Conservation (phyloP, 92 coral and sea anemone genomes). For the Meandrina meandrites region DNA sequence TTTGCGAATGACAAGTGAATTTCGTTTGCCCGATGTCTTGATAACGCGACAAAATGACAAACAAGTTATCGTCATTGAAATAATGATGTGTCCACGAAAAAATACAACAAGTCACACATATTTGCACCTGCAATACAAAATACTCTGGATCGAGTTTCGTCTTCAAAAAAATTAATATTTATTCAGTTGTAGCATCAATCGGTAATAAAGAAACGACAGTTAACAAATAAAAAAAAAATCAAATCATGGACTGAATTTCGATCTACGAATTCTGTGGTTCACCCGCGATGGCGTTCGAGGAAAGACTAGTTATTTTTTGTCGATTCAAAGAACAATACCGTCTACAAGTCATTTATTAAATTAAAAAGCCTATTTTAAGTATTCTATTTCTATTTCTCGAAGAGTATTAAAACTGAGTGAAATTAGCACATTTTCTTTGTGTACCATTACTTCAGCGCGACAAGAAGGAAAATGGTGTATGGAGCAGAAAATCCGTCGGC, state of each 20-base stretch:
- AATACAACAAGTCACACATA: not conserved
- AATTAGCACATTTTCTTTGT: not conserved
- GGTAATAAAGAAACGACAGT: not conserved
- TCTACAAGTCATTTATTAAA: not conserved
- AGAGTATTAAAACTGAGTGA: not conserved
- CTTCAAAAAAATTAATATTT: conserved; percentile 2
- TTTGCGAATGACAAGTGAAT: not conserved
- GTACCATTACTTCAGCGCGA: not conserved
- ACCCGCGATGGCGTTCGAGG: not conserved
- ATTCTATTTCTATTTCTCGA: not conserved
- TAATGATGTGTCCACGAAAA: not conserved
- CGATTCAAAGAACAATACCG: not conserved
- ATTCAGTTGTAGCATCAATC: conserved; percentile 15
- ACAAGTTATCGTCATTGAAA: not conserved
- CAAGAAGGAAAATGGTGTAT: not conserved
- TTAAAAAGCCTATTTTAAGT: not conserved
- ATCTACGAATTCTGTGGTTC: not conserved
- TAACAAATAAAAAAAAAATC: not conserved
- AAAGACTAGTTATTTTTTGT: not conserved
- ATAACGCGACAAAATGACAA: not conserved
- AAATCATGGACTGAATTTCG: not conserved
- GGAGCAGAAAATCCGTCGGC: not conserved
- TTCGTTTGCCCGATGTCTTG: not conserved
- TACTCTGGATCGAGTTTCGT: not conserved
- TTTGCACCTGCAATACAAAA: not conserved